Conservation (phyloP, 2,888 invertebrate species). For the Lithophane socia region DNA sequence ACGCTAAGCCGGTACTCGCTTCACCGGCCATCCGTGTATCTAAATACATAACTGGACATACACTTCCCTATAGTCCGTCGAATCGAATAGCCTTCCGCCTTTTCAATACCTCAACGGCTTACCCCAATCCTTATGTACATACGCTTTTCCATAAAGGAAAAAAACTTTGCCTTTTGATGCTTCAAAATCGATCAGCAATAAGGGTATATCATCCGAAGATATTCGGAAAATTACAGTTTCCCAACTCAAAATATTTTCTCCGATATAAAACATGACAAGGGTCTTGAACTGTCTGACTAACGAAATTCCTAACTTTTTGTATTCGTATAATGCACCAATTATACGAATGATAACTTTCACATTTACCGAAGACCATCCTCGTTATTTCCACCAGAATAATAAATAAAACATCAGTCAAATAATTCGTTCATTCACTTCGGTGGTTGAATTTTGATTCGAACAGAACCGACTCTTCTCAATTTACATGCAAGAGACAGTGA, state of each 20-base stretch:
- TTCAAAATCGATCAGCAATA: conserved; percentile 41
- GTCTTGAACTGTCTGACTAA: conserved; percentile 52
- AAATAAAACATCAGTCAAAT: conserved; percentile 76
- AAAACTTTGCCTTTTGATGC: conserved; percentile 47
- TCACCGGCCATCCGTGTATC: not conserved
- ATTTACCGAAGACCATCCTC: conserved; percentile 65
- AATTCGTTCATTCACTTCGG: conserved; percentile 75
- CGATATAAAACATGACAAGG: conserved; percentile 59
- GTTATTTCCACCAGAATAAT: conserved; percentile 73
- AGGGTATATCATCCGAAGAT: conserved; percentile 30
- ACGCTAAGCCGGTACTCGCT: not conserved
- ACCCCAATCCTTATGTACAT: conserved; percentile 47
- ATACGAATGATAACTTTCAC: conserved; percentile 63
- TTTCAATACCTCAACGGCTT: conserved; percentile 52
- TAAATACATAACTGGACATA: conserved; percentile 19
- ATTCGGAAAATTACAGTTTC: conserved; percentile 48
- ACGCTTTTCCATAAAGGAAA: conserved; percentile 22
- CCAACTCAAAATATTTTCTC: conserved; percentile 44
- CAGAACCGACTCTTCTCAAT: conserved; percentile 64
- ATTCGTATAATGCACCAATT: conserved; percentile 62
- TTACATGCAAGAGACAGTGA: conserved; percentile 71
- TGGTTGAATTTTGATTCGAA: conserved; percentile 75
- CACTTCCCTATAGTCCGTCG: conserved; percentile 14
- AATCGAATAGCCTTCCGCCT: conserved; percentile 29
- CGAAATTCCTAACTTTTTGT: conserved; percentile 52